Evolutionary conservation across 2,797 vertebrate species (phyloP).

Genomic region (Alauda arvensis): DNA sequence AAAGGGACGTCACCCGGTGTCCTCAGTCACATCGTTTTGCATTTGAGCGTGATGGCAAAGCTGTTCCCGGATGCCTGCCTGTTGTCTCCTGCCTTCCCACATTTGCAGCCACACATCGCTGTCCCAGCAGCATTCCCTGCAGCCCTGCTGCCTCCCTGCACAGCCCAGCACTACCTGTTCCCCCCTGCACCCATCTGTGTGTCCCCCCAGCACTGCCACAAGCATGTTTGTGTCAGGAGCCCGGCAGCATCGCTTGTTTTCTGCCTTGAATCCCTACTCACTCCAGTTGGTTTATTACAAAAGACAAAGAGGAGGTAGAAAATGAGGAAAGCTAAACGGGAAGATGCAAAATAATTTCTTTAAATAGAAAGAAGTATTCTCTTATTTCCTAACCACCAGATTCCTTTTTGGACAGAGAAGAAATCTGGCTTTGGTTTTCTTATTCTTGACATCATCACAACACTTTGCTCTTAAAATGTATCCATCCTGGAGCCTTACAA

Average conservation of each 20-base stretch:
- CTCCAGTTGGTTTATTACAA: not conserved
- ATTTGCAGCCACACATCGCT: not conserved
- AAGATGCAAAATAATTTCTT: not conserved
- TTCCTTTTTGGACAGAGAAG: not conserved
- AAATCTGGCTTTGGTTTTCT: not conserved
- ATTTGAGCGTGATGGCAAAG: not conserved
- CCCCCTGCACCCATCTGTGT: not conserved
- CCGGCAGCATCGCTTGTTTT: not conserved
- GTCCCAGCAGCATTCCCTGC: not conserved
- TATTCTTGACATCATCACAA: not conserved
- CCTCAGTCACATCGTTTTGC: not conserved
- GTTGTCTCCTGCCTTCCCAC: not conserved
- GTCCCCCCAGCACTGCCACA: not conserved
- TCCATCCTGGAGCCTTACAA: not conserved
- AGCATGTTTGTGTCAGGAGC: not conserved
- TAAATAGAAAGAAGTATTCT: not conserved
- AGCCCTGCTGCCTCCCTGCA: not conserved
- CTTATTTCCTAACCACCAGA: not conserved
- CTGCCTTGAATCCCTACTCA: not conserved
- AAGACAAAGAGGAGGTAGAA: not conserved
- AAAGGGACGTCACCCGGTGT: accelerated
- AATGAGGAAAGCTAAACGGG: not conserved
- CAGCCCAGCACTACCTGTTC: not conserved
- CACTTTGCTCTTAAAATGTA: not conserved
- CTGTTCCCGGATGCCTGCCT: not conserved